Base-by-base conservation (phyloP, 2,113 vertebrate species). In the Brachirus orientalis region DNA sequence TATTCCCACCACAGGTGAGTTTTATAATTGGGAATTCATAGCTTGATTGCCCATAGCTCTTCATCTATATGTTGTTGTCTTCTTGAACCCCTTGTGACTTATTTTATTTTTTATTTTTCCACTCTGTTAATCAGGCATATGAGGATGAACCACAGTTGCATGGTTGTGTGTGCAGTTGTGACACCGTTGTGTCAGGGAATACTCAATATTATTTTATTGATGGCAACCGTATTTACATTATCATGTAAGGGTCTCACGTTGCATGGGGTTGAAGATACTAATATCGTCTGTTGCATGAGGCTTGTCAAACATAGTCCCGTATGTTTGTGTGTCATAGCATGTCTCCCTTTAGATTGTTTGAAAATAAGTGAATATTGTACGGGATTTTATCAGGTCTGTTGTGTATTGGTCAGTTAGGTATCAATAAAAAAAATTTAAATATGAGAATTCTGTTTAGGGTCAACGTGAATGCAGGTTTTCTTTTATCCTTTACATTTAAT, bases 1-100 rank as follows among this genome's bases (percentile, higher is more conserved):
- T 95, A 91, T 94, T 92, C 75, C 90, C 91, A 69, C 85, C 90
- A 82, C 94, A 98, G 97, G 97, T 98, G 94, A 98, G 97, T 98
- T 94, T 86, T 90, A 60, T 81, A 72, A 90, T 69, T 85, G 86
- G 92, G 90, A 92, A 91, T 57, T 74, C 83, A 87, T 89, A 79
- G 83, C 83, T 86, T 93, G 68, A 75, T 79, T 90, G 79, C 70
- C 82, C 59, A 48, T 79, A 88, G 78, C 53, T 72, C 76, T 68
- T 66, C 68, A 72, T 79, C 55, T 72, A 58, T 76, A 20, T 90
- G 72, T 87, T 71, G 65, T 68, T 79, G 69, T 88, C 59, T 35
- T 66, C 61, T 66, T 74, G 59, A 84, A 80, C 51, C 53, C 72
- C 62, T 75, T 79, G 80, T 86, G 74, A 73, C 70, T n/a, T n/a